Percentiles rank a stretch among this genome's conserved stretches.
These are phyloP conservation scores for Drosophila anomalata DNA, from an alignment of 2,888 invertebrate species.

Conservation along the genomic window DNA sequence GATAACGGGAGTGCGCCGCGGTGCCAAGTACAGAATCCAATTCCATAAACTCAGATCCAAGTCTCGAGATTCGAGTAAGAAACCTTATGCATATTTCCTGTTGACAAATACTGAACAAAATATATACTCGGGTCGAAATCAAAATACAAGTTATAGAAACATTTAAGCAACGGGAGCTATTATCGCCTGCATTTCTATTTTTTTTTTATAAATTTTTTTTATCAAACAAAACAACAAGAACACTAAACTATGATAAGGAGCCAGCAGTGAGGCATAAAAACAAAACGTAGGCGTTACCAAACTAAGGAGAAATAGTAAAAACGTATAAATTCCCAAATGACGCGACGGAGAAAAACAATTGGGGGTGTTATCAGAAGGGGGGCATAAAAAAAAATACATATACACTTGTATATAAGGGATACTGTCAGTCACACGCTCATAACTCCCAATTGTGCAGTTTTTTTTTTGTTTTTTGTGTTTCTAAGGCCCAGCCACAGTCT, in stretches of 20 bases:
- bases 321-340: constrained; percentile 42
- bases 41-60: constrained; percentile 3
- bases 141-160: constrained; percentile 15
- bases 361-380: constrained; percentile 35
- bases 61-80: constrained; percentile 4
- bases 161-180: constrained; percentile 12
- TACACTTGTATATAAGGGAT: constrained; percentile 36
- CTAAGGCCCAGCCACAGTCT: constrained; percentile 39
- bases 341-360: constrained; percentile 29
- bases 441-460: constrained; percentile 78
- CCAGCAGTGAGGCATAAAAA: constrained; percentile 69
- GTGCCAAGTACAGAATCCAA: constrained; percentile 49
- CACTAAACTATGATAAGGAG: constrained; percentile 76
- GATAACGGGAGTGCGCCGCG: constrained; percentile 56
- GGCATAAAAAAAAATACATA: constrained; percentile 12
- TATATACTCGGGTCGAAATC: background rate
- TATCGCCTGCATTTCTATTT: constrained; percentile 48
- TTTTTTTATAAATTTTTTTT: constrained; percentile 40
- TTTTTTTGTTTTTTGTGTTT: constrained; percentile 15
- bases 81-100: constrained; percentile 58
- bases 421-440: constrained; percentile 68
- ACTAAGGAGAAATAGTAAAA: constrained; percentile 34
- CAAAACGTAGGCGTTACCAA: constrained; percentile 77
- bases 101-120: constrained; percentile 57
- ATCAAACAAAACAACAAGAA: constrained; percentile 44